Conservation (phyloP, 2,888 invertebrate species). For the Synergus itoensis region DNA sequence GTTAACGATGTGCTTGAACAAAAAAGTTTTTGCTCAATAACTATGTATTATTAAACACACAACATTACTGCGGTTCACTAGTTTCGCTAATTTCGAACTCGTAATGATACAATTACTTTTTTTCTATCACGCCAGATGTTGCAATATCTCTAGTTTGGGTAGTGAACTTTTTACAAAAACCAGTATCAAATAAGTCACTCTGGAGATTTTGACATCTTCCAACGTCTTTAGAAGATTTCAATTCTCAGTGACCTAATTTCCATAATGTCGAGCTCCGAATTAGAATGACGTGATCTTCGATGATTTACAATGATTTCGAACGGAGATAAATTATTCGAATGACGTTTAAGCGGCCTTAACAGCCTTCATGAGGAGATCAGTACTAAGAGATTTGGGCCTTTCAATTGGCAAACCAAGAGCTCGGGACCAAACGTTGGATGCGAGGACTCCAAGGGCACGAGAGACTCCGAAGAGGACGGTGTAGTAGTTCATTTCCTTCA, state of each 20-base stretch:
- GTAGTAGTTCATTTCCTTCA: conserved; percentile 95
- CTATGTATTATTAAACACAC: neutral
- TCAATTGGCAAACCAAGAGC: conserved; percentile 91
- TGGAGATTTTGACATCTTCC: neutral
- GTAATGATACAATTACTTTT: conserved; percentile 6
- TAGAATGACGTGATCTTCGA: conserved; percentile 28
- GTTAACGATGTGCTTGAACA: neutral
- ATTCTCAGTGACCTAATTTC: neutral
- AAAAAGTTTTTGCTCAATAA: conserved; percentile 4
- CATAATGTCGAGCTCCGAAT: neutral
- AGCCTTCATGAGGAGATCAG: conserved; percentile 74
- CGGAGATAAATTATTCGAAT: conserved; percentile 31
- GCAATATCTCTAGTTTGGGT: conserved; percentile 13
- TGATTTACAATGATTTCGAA: conserved; percentile 37
- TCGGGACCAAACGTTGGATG: conserved; percentile 90
- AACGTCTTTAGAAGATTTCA: neutral
- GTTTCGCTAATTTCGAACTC: conserved; percentile 33
- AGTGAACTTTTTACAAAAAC: neutral
- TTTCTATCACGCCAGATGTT: conserved; percentile 4
- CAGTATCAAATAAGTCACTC: conserved; percentile 11
- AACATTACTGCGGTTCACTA: conserved; percentile 1
- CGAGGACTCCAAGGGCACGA: conserved; percentile 89
- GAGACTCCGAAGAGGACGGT: conserved; percentile 94
- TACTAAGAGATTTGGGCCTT: conserved; percentile 88
- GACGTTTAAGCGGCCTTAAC: conserved; percentile 69